Base-by-base conservation (phyloP, 2,797 vertebrate species). In the Microctenopoma stevenorrisi region DNA sequence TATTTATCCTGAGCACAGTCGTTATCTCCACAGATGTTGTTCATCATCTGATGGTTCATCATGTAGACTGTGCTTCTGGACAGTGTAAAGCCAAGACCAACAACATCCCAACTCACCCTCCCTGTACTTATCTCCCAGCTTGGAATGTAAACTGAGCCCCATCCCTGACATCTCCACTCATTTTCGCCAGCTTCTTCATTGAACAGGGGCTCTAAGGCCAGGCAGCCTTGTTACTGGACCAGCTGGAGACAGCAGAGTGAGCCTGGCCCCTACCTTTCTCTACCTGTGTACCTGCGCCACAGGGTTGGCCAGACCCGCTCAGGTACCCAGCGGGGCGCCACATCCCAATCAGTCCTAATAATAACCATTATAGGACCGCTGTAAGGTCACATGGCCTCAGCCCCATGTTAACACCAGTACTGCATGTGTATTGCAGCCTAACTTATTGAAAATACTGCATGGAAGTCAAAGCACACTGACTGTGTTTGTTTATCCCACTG, bases 181-280 rank as follows among this genome's bases (percentile, higher is more conserved):
- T 89, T 76, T 86, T 56, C 76, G 80, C 62, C 89, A 94, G 93
- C 87, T 57, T 89, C 87, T 86, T 89, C 89, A 1, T 71, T 91
- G 84, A 90, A 84, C 88, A 86, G 90, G 78, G 72, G 70, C 69
- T 71, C 64, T 72, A 84, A 67, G 56, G 75, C 82, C 82, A 80
- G 80, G 25, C 88, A 75, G 72, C 90, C 89, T 47, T 80, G 84
- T 61, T 79, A 78, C 74, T 90, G 92, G 88, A 90, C 72, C 75
- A 79, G 89, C 83, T 89, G 89, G 89, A 88, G 79, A 68, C 76
- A 78, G 12, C 92, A 91, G 84, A 85, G 81, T 1, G 83, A 91
- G 78, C 85, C 74, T 0, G 86, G 86, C 60, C 79, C 83, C 55
- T 93, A 87, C 85, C 89, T 89, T 2, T 93, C 92, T 52, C 84